These are phyloP conservation scores for Eptesicus fuscus DNA, from an alignment of 2,113 vertebrate species.

Conservation along the genomic window DNA sequence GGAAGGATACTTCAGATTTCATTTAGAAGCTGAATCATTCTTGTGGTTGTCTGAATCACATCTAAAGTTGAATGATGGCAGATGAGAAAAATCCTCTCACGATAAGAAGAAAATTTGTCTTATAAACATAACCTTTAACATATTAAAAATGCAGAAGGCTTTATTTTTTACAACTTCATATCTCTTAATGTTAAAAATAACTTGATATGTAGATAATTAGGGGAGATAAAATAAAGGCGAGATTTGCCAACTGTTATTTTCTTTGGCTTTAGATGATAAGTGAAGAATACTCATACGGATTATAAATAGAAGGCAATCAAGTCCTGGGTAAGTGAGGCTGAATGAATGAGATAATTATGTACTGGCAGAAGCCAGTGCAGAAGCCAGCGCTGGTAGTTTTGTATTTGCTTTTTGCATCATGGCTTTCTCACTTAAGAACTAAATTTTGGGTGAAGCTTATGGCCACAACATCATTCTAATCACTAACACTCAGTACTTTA, in stretches of 20 bases:
- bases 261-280: not conserved
- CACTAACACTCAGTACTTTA: not conserved
- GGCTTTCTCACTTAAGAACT: not conserved
- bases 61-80: not conserved
- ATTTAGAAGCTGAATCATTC: constrained; percentile 1
- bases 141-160: constrained; percentile 1
- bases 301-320: not conserved
- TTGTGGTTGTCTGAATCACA: constrained; percentile 3
- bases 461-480: not conserved
- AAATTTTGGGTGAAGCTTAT: not conserved
- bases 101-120: not conserved
- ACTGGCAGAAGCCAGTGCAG: not conserved
- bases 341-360: not conserved
- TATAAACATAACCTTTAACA: not conserved
- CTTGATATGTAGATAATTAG: not conserved
- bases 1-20: not conserved
- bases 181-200: constrained; percentile 20
- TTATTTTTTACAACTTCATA: not conserved
- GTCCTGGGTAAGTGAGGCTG: not conserved
- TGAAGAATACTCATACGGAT: not conserved
- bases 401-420: not conserved
- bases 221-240: not conserved
- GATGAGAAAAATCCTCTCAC: not conserved
- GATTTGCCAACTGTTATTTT: not conserved
- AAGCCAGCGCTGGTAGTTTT: not conserved